Base-by-base conservation (phyloP, 1,140 invertebrate species). In the Potamilus streckersoni region DNA sequence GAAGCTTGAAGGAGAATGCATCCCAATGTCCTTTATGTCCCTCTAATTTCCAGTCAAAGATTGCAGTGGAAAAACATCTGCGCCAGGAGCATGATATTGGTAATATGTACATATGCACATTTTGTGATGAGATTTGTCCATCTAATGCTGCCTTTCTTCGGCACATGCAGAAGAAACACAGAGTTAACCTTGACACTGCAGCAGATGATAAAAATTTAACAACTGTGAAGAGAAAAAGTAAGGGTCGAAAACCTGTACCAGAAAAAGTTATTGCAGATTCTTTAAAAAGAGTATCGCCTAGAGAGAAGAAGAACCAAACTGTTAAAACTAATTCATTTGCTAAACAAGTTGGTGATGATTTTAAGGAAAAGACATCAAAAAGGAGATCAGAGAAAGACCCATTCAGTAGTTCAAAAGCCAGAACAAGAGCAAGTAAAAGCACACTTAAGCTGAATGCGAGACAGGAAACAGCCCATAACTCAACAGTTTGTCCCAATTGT, bases 401-500 rank as follows among this genome's bases (percentile, higher is more conserved):
- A 73, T 72, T 65, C 64, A 79, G 56, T 65, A 72, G 56, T 73
- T 67, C 49, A 67, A 64, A 13, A 58, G 76, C n/a, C 20, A 27
- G 17, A 73, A 70, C 60, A 61, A 49, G 27, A 23, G 31, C 16
- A 70, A 23, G 23, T 23, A 61, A 67, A 55, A 63, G 58, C 20
- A 75, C 60, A 19, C 68, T 23, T 20, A 65, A 69, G 63, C 74
- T 71, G 49, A 55, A 19, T 67, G 58, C 11, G 1, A 31, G 23
- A 2, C 61, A 17, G 64, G 77, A 64, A 58, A 23, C 31, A 67
- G 27, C 27, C 20, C 27, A 67, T n/a, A 69, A 68, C n/a, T 57
- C 31, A 55, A 49, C 73, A 31, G 59, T 70, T 27, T 98, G 96
- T 90, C 92, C 93, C 81, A 91, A 93, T 70, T 98, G 96, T 86